Evolutionary conservation across 2,113 vertebrate genomes (phyloP).

Genomic region (Chloroceryle aenea): DNA sequence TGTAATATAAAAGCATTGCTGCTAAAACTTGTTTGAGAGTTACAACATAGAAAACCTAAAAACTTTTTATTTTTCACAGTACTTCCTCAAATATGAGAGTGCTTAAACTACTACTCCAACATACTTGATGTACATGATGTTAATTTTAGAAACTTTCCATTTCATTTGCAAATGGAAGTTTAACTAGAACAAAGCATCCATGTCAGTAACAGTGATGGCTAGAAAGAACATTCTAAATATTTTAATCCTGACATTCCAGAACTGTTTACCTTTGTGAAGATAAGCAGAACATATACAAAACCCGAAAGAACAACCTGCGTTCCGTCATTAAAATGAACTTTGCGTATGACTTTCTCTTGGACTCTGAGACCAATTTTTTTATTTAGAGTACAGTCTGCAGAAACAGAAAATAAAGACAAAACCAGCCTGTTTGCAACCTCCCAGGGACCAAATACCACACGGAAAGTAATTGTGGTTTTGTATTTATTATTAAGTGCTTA

Average conservation of each 20-base stretch:
- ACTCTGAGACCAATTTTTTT: slow-evolving; percentile 24
- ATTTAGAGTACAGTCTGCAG: slow-evolving; percentile 38
- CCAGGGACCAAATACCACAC: slow-evolving; percentile 28
- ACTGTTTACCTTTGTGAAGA: slow-evolving; percentile 39
- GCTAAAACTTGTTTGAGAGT: background rate
- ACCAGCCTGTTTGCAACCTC: slow-evolving; percentile 18
- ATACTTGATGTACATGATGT: background rate
- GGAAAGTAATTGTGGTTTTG: background rate
- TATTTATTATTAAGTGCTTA: background rate
- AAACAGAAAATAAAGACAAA: slow-evolving; percentile 58
- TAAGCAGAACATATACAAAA: slow-evolving; percentile 32
- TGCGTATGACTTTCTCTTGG: slow-evolving; percentile 57
- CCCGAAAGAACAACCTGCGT: background rate
- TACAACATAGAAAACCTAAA: background rate
- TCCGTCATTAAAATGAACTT: slow-evolving; percentile 51
- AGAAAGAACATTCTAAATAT: background rate
- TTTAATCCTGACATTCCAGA: slow-evolving; percentile 34
- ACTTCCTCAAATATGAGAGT: background rate
- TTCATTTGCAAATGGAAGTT: slow-evolving; percentile 10
- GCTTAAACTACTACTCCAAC: background rate
- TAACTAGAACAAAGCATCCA: background rate
- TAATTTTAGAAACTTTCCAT: slow-evolving; percentile 3
- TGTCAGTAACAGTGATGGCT: background rate
- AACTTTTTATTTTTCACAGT: background rate
- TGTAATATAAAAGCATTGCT: background rate